A percentile compares a stretch with the other conserved stretches of the same genome.
phyloP scores from a whole-genome alignment of 2,888 invertebrate genomes.

The Leucophenga montana region DNA sequence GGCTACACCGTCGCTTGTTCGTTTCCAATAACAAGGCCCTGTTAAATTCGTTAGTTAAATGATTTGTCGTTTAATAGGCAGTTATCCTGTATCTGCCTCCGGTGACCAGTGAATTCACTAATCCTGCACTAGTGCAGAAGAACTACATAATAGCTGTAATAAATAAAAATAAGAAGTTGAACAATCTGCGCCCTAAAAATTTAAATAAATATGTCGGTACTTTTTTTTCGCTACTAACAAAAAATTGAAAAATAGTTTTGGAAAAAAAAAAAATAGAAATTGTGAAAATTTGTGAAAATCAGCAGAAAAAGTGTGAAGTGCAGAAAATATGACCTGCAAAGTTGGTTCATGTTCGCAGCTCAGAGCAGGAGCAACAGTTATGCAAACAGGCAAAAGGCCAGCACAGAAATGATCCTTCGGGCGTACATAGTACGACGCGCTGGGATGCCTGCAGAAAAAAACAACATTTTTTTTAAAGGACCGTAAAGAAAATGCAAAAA shows the following conservation, averaged over 20 bases:
- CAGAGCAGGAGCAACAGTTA: constrained; percentile 17
- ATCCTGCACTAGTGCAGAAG: too few species aligned
- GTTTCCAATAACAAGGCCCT: too few species aligned
- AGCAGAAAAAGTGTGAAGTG: constrained; percentile 15
- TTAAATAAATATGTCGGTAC: too few species aligned
- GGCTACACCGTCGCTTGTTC: too few species aligned
- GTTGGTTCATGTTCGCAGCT: constrained; percentile 11
- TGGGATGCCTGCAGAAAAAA: constrained; percentile 31
- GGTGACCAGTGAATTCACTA: too few species aligned
- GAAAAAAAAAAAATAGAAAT: constrained; percentile 1
- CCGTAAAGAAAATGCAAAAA: constrained; percentile 4
- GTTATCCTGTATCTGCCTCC: too few species aligned
- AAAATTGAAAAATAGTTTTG: constrained; percentile 41
- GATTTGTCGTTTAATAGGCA: too few species aligned
- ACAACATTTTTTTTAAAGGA: constrained; percentile 51
- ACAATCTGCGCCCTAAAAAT: too few species aligned
- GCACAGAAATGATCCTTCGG: too few species aligned
- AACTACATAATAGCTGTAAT: too few species aligned
- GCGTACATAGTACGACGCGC: background rate
- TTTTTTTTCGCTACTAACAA: constrained; percentile 3
- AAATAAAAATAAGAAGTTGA: too few species aligned
- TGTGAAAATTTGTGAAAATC: constrained; percentile 12
- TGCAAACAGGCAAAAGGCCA: background rate
- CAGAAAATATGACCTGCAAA: constrained; percentile 23
- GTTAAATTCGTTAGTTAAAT: too few species aligned